Evolutionary conservation across 1,140 invertebrate genomes (phyloP).

Genomic region (Drosophila auraria): DNA sequence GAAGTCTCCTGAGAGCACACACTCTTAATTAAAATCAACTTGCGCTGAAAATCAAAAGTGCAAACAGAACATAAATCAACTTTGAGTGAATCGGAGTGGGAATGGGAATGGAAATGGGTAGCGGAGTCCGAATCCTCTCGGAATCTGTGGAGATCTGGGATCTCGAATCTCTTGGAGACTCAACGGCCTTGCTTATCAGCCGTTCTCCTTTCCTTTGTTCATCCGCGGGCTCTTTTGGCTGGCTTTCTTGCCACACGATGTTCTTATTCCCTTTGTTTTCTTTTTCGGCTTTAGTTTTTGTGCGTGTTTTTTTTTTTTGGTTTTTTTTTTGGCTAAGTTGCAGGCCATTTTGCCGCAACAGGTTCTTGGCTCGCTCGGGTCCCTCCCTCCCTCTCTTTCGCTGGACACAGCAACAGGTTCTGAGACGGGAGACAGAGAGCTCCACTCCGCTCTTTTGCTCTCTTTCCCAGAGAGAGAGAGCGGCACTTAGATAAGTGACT

Average conservation of each 20-base stretch:
- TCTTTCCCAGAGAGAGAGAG: constrained; percentile 34
- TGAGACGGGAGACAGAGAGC: constrained; percentile 34
- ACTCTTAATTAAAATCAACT: constrained; percentile 57
- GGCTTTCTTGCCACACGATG: constrained; percentile 63
- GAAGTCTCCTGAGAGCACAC: constrained; percentile 34
- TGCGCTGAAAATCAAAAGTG: constrained; percentile 79
- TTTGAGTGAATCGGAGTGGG: constrained; percentile 67
- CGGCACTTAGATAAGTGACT: constrained; percentile 74
- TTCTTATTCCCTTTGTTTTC: constrained; percentile 48
- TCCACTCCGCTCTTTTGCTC: constrained; percentile 12
- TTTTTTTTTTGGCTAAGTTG: constrained; percentile 46
- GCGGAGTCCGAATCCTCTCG: constrained; percentile 23
- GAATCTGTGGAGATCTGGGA: constrained; percentile 25
- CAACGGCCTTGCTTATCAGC: constrained; percentile 79
- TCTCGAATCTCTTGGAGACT: constrained; percentile 18
- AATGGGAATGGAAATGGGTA: constrained; percentile 19
- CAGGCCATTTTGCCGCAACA: constrained; percentile 72
- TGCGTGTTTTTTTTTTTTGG: constrained; percentile 35
- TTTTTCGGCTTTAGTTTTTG: constrained; percentile 27
- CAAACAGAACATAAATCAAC: constrained; percentile 78
- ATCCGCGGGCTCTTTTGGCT: constrained; percentile 71
- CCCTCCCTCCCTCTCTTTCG: constrained; percentile 31
- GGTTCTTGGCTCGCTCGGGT: constrained; percentile 66
- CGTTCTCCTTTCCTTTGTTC: constrained; percentile 68
- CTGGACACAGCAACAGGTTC: constrained; percentile 78